phyloP scores from a whole-genome alignment of 2,888 invertebrate species.

The Xiphydria camelus region DNA sequence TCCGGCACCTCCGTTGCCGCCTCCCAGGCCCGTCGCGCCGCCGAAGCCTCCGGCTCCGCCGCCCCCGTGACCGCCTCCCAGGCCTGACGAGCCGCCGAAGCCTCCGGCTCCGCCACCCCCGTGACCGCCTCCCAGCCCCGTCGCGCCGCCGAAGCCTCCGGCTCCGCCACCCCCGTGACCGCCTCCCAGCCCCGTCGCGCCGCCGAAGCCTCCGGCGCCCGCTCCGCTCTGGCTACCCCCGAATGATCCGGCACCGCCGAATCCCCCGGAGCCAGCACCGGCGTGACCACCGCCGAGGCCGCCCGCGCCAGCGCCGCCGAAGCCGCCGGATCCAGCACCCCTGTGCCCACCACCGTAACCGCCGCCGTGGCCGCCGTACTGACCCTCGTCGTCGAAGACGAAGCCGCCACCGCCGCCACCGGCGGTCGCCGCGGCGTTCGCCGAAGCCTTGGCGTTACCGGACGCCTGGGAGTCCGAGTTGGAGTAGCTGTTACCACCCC shows the following conservation, averaged over 20 bases:
- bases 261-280: slow-evolving; percentile 3
- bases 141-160: slow-evolving; percentile 3
- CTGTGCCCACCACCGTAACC: slow-evolving; percentile 1
- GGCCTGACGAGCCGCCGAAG: neutral
- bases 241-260: neutral
- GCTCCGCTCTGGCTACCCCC: neutral
- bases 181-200: neutral
- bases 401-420: slow-evolving; percentile 14
- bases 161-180: slow-evolving; percentile 1
- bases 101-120: slow-evolving; percentile 4
- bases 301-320: neutral
- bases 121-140: neutral
- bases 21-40: slow-evolving; percentile 6
- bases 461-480: slow-evolving; percentile 50
- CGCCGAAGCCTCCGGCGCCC: slow-evolving; percentile 5
- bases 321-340: slow-evolving; percentile 28
- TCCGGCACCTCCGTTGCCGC: slow-evolving; percentile 3
- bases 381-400: slow-evolving; percentile 11
- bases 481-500: slow-evolving; percentile 26
- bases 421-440: slow-evolving; percentile 15
- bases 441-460: slow-evolving; percentile 39
- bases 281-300: slow-evolving; percentile 6
- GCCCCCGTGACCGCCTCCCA: slow-evolving; percentile 7
- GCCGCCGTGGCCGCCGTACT: neutral
- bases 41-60: slow-evolving; percentile 6